Percentiles rank a stretch among this genome's conserved stretches.
Conservation (phyloP, 2,113 vertebrate species). For the Xiphorhynchus elegans region DNA sequence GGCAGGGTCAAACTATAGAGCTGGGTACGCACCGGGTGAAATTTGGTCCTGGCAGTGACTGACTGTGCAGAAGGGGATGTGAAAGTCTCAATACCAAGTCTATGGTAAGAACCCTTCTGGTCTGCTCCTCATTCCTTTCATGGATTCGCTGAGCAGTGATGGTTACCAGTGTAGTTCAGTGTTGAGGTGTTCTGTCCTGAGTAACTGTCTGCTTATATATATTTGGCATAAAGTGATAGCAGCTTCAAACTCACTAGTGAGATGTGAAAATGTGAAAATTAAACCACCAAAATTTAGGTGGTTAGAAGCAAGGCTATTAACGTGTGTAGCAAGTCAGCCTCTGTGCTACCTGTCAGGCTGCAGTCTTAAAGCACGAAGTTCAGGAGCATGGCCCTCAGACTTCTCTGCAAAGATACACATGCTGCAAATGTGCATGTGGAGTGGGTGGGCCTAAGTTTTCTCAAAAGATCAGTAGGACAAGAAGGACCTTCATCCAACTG, state of each 20-base stretch:
- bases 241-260: background rate
- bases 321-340: background rate
- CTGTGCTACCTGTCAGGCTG: background rate
- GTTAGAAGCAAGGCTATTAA: background rate
- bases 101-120: background rate
- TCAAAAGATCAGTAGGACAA: background rate
- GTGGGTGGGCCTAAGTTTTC: background rate
- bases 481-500: background rate
- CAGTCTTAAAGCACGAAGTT: background rate
- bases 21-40: background rate
- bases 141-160: background rate
- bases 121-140: background rate
- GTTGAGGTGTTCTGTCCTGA: background rate
- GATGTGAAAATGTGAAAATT: background rate
- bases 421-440: background rate
- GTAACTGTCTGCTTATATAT: background rate
- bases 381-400: background rate
- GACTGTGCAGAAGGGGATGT: background rate
- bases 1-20: background rate
- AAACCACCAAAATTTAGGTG: no score
- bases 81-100: background rate
- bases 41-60: background rate
- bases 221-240: background rate
- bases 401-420: background rate
- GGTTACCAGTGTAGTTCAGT: background rate